These are phyloP conservation scores for Loris lydekkerianus DNA, from an alignment of 2,797 vertebrate genomes.

Conservation along the genomic window DNA sequence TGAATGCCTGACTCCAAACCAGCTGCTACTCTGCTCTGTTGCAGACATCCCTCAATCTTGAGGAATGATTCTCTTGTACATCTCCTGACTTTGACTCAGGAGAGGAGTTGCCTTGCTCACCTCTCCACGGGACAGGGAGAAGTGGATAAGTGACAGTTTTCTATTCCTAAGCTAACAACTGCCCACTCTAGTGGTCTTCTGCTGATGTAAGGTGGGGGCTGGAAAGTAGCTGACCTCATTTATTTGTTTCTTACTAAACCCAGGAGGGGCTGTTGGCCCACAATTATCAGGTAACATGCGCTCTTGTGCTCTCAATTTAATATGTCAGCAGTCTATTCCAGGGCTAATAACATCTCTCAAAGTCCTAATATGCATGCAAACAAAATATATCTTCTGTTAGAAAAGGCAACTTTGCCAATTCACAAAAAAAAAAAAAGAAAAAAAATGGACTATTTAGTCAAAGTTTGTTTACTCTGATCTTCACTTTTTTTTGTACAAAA, in stretches of 20 bases:
- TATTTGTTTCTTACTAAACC: conserved; percentile 26
- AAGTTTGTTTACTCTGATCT: conserved; percentile 57
- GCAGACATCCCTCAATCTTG: not conserved
- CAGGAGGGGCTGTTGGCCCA: not conserved
- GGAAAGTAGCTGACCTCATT: not conserved
- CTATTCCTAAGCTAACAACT: not conserved
- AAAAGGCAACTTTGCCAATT: not conserved
- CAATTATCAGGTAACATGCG: not conserved
- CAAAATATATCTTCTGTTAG: not conserved
- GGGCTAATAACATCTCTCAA: not conserved
- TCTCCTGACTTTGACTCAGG: not conserved
- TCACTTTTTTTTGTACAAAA: conserved; percentile 1
- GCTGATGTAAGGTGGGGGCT: not conserved
- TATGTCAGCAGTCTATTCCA: not conserved
- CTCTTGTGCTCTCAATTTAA: not conserved
- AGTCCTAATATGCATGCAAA: not conserved
- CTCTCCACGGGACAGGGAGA: not conserved
- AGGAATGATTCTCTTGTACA: not conserved
- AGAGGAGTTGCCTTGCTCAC: not conserved
- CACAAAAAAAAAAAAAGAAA: not conserved
- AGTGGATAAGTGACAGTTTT: not conserved
- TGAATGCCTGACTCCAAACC: not conserved
- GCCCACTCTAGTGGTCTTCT: not conserved
- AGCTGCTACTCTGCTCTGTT: not conserved
- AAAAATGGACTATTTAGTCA: not conserved